Percentiles rank a stretch among this genome's conserved stretches.
Conservation (phyloP, 2,888 invertebrate genomes). For the Agriotes lineatus region DNA sequence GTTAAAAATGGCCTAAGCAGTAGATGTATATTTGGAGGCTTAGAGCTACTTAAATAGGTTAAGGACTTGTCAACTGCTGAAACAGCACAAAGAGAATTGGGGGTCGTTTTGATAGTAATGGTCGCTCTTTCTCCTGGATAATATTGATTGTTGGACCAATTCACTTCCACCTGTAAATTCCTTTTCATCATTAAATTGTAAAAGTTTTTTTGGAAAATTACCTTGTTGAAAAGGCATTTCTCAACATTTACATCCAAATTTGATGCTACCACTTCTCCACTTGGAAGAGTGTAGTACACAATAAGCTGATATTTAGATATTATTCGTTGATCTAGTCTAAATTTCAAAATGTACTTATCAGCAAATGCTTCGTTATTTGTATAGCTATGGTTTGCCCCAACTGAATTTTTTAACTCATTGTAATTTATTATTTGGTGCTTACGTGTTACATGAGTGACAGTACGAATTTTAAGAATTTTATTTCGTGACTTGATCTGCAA, state of each 20-base stretch:
- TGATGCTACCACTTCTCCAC: slow-evolving; percentile 71
- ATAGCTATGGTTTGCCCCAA: slow-evolving; percentile 58
- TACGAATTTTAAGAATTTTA: slow-evolving; percentile 57
- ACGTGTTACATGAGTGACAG: slow-evolving; percentile 54
- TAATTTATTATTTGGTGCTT: slow-evolving; percentile 52
- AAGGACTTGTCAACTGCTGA: slow-evolving; percentile 72
- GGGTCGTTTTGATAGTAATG: slow-evolving; percentile 67
- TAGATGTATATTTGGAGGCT: slow-evolving; percentile 49
- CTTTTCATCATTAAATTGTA: too few relatives aligned
- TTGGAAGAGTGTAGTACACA: slow-evolving; percentile 69
- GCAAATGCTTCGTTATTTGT: slow-evolving; percentile 51
- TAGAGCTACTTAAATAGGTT: slow-evolving; percentile 61
- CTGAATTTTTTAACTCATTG: slow-evolving; percentile 54
- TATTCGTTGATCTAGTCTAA: slow-evolving; percentile 67
- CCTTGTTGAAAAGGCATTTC: slow-evolving; percentile 71
- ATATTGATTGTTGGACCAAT: slow-evolving; percentile 66
- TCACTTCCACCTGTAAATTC: slow-evolving; percentile 59
- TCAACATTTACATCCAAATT: slow-evolving; percentile 68
- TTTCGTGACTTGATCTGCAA: slow-evolving; percentile 61
- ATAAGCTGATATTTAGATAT: slow-evolving; percentile 67
- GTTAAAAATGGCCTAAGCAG: slow-evolving; percentile 54
- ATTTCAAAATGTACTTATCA: slow-evolving; percentile 65
- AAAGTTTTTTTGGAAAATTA: slow-evolving; percentile 53
- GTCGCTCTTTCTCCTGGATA: slow-evolving; percentile 68
- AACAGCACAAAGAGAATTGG: slow-evolving; percentile 71